These are phyloP conservation scores for Plagiodera versicolora DNA, from an alignment of 2,888 invertebrate species.

Conservation along the genomic window DNA sequence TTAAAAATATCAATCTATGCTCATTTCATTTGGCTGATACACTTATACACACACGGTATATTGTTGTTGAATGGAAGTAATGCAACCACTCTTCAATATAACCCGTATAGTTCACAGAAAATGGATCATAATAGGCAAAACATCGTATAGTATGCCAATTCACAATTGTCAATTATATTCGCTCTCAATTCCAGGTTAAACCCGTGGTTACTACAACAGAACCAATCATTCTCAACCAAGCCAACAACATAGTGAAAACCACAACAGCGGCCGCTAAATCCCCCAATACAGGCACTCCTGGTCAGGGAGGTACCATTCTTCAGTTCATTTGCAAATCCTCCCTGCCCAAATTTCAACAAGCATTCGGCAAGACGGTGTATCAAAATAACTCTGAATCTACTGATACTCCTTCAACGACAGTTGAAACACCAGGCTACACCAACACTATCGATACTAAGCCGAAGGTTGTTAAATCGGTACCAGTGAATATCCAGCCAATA, in stretches of 20 bases:
- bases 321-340: conserved; percentile 67
- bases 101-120: too few relatives aligned
- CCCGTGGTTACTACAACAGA: conserved; percentile 25
- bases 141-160: not conserved
- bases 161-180: not conserved
- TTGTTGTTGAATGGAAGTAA: too few relatives aligned
- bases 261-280: conserved; percentile 36
- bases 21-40: too few relatives aligned
- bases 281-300: conserved; percentile 34
- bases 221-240: conserved; percentile 29
- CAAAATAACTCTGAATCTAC: conserved; percentile 48
- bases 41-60: too few relatives aligned
- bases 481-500: conserved; percentile 62
- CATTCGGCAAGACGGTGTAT: conserved; percentile 73
- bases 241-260: conserved; percentile 31
- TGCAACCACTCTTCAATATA: too few relatives aligned
- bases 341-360: conserved; percentile 77
- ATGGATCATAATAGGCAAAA: not conserved
- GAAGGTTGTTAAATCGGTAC: conserved; percentile 55
- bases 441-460: conserved; percentile 26
- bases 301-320: conserved; percentile 52
- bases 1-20: too few relatives aligned
- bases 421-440: conserved; percentile 24
- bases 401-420: conserved; percentile 32
- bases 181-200: conserved; percentile 25